Base-by-base conservation (phyloP, 2,797 vertebrate species). In the Paratrypauchen microcephalus region DNA sequence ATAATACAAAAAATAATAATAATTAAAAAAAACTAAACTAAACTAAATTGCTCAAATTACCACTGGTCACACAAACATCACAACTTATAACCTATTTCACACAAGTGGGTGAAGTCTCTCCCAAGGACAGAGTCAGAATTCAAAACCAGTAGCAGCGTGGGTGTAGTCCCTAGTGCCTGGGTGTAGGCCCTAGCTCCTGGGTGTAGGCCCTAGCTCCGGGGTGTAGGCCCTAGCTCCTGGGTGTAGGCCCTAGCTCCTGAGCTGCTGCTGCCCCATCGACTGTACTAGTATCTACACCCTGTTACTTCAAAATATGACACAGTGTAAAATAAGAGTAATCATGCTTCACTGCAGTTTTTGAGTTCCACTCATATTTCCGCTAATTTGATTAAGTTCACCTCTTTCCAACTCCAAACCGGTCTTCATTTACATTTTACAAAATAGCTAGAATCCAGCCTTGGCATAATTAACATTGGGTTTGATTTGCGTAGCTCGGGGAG, bases 381-480 rank as follows among this genome's bases (percentile, higher is more conserved):
- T 47, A 47, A 63, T 45, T 45, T 64, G 62, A 64, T 26, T 47
- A 64, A 48, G 45, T 71, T 50, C 66, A 7, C 68, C 66, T 21
- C 23, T 65, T 63, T 26, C 13, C 21, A 72, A 59, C 30, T 72
- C 26, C 58, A 71, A 56, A 48, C 61, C 56, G 50, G 57, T 41
- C 36, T 77, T 66, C 7, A 64, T 72, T 21, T 66, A 36, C 52
- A 19, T 67, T 65, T 39, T 72, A 50, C 68, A 56, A 74, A 79
- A 77, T 6, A 59, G 54, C 72, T 68, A 59, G 68, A 72, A 83
- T 77, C 67, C 73, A 74, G 71, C 45, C 72, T 63, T 68, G 65
- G 52, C 63, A 69, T 80, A 80, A 78, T 74, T 82, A 72, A 71
- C 60, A 78, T 74, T 74, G 63, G 71, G 61, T 72, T 78, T 62